A percentile compares a stretch with the other conserved stretches of the same genome.
phyloP scores from a whole-genome alignment of 2,797 vertebrate genomes.

The Apogon hyalosoma region DNA sequence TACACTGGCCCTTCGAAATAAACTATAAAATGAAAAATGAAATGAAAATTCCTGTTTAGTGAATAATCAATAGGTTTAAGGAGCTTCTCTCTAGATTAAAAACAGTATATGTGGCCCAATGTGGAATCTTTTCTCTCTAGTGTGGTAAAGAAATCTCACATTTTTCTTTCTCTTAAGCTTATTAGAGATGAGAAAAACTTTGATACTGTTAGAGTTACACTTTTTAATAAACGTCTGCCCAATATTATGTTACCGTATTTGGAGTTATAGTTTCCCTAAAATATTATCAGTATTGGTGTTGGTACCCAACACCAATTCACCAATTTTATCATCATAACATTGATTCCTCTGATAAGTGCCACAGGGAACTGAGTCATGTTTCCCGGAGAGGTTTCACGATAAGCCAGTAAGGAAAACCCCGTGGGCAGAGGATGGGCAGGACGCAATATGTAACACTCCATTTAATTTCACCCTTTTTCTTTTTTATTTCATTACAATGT shows the following conservation, averaged over 20 bases:
- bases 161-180: too few species aligned
- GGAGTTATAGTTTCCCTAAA: slow-evolving; percentile 38
- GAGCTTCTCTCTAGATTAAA: too few species aligned
- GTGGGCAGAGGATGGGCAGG: slow-evolving; percentile 32
- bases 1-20: too few species aligned
- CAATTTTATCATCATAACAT: slow-evolving; percentile 71
- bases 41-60: too few species aligned
- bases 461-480: neutral
- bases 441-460: slow-evolving; percentile 23
- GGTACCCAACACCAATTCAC: slow-evolving; percentile 55
- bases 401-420: slow-evolving; percentile 56
- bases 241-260: slow-evolving; percentile 45
- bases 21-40: too few species aligned
- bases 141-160: too few species aligned
- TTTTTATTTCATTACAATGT: slow-evolving; percentile 10
- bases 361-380: slow-evolving; percentile 68
- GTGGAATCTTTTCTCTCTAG: too few species aligned
- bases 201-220: neutral
- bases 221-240: slow-evolving; percentile 10
- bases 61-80: too few species aligned
- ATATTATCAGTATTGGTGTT: slow-evolving; percentile 52
- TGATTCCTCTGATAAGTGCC: slow-evolving; percentile 59
- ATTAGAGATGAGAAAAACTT: neutral
- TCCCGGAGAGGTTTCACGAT: slow-evolving; percentile 58
- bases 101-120: too few species aligned